Evolutionary conservation across 2,888 invertebrate genomes (phyloP).

Genomic region (Sphecodes monilicornis): DNA sequence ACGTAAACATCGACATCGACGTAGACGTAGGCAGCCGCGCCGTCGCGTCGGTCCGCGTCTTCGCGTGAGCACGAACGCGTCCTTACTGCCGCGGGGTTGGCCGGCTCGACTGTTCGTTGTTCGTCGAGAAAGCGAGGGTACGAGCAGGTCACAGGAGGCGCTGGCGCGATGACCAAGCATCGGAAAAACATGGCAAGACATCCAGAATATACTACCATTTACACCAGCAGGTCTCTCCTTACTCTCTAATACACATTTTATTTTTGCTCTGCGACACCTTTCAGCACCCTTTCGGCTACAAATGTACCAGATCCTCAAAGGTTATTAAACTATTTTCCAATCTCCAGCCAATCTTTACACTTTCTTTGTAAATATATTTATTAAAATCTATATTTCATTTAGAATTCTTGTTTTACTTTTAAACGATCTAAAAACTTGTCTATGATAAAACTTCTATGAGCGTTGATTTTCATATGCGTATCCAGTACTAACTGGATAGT

Average conservation of each 20-base stretch:
- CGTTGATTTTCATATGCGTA: too few relatives aligned
- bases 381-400: not conserved
- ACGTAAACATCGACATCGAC: slow-evolving; percentile 36
- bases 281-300: not conserved
- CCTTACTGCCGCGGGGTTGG: slow-evolving; percentile 79
- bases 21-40: slow-evolving; percentile 5
- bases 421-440: too few relatives aligned
- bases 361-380: not conserved
- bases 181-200: slow-evolving; percentile 21
- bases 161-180: slow-evolving; percentile 71
- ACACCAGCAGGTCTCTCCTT: not conserved
- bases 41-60: slow-evolving; percentile 72
- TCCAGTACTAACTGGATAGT: too few relatives aligned
- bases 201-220: not conserved
- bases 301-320: not conserved
- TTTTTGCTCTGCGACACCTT: not conserved
- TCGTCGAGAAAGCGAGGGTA: slow-evolving; percentile 64
- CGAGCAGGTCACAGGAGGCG: slow-evolving; percentile 68
- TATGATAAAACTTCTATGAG: too few relatives aligned
- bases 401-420: not conserved
- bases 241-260: not conserved
- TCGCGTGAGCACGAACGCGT: slow-evolving; percentile 82
- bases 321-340: not conserved
- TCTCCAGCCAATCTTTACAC: not conserved
- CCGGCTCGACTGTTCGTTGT: slow-evolving; percentile 70